phyloP scores from a whole-genome alignment of 2,888 invertebrate genomes.

The Escarpia spicata region DNA sequence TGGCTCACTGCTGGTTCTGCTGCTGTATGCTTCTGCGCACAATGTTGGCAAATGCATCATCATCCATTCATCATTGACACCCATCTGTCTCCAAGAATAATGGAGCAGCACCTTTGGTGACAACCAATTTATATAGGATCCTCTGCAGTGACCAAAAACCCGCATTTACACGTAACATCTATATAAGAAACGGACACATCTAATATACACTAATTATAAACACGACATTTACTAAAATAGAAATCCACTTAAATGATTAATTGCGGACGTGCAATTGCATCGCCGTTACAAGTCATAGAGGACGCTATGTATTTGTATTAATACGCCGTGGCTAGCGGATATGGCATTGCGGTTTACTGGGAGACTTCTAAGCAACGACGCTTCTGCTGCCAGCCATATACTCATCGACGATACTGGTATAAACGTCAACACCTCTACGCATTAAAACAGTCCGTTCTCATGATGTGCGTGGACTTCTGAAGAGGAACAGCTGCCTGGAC shows the following conservation, averaged over 20 bases:
- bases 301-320: neutral
- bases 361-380: conserved; percentile 1
- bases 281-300: neutral
- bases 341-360: neutral
- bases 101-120: too few species aligned
- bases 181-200: too few species aligned
- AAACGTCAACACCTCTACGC: neutral
- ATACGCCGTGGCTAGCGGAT: neutral
- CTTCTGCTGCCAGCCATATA: neutral
- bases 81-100: too few species aligned
- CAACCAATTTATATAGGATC: too few species aligned
- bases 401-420: neutral
- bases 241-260: neutral
- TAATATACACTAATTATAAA: neutral
- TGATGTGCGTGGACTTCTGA: neutral
- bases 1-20: neutral
- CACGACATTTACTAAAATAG: neutral
- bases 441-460: neutral
- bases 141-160: too few species aligned
- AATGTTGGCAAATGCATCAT: neutral
- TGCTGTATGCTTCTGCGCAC: neutral
- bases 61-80: too few species aligned
- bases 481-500: neutral
- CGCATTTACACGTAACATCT: too few species aligned
- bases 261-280: neutral